phyloP scores from a whole-genome alignment of 1,140 invertebrate species.

The Hormaphis cornu region DNA sequence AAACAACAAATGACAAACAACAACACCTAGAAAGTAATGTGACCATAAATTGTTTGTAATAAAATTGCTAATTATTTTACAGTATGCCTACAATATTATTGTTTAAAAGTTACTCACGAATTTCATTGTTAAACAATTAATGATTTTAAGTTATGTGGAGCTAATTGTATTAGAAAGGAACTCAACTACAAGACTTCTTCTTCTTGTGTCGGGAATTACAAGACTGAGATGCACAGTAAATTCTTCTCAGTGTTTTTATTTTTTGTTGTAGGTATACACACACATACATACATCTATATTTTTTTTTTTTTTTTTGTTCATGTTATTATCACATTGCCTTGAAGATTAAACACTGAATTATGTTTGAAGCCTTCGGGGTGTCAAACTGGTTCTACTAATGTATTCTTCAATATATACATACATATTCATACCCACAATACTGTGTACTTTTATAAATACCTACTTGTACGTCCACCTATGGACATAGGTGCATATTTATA shows the following conservation, averaged over 20 bases:
- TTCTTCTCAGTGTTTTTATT: background rate
- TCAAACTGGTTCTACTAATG: slow-evolving; percentile 25
- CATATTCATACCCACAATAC: background rate
- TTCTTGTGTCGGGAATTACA: no score
- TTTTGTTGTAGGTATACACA: background rate
- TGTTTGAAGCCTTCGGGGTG: slow-evolving; percentile 23
- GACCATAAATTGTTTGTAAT: background rate
- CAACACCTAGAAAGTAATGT: background rate
- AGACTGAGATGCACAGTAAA: background rate
- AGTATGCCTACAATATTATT: background rate
- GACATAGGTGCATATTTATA: background rate
- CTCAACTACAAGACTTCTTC: slow-evolving; percentile 3
- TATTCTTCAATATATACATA: slow-evolving; percentile 4
- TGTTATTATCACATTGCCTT: background rate
- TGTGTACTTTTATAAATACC: background rate
- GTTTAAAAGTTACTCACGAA: background rate
- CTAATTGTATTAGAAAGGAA: background rate
- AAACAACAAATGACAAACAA: slow-evolving; percentile 11
- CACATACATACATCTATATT: background rate
- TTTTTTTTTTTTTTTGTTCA: background rate
- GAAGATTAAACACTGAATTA: slow-evolving; percentile 14
- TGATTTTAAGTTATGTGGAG: background rate
- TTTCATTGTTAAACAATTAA: slow-evolving; percentile 21
- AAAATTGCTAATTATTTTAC: background rate
- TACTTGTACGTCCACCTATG: background rate